Evolutionary conservation across 2,797 vertebrate species (phyloP).

Genomic region (Artibeus jamaicensis): DNA sequence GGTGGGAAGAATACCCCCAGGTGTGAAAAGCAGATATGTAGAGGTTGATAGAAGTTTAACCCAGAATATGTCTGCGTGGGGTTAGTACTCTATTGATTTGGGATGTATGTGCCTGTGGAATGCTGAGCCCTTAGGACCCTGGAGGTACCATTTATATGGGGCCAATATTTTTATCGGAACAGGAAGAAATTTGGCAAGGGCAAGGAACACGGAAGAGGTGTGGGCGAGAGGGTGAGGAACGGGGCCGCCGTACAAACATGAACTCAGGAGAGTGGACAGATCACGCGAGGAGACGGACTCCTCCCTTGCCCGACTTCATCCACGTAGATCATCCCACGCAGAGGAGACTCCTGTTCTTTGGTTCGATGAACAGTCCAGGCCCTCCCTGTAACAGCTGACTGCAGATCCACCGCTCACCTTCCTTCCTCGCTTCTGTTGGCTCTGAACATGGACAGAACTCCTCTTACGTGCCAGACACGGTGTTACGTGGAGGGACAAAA

Average conservation of each 20-base stretch:
- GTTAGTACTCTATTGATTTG: background rate
- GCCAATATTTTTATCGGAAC: background rate
- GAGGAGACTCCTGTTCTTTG: background rate
- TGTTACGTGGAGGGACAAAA: background rate
- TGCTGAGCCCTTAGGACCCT: background rate
- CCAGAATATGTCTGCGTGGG: background rate
- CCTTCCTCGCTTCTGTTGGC: background rate
- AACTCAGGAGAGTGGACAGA: background rate
- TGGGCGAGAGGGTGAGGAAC: background rate
- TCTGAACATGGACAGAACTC: background rate
- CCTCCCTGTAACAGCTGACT: background rate
- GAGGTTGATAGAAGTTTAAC: background rate
- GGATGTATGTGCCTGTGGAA: background rate
- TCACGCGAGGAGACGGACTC: background rate
- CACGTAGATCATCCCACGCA: background rate
- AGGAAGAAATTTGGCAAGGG: background rate
- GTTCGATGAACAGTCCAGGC: background rate
- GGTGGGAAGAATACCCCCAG: background rate
- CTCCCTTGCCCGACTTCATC: background rate
- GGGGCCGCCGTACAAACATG: background rate
- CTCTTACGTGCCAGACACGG: background rate
- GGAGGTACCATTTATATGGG: background rate
- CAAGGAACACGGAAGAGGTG: background rate
- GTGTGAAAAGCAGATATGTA: background rate
- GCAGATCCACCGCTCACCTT: background rate